Conservation (phyloP, 2,113 vertebrate genomes). For the Xenotilapia leptura region DNA sequence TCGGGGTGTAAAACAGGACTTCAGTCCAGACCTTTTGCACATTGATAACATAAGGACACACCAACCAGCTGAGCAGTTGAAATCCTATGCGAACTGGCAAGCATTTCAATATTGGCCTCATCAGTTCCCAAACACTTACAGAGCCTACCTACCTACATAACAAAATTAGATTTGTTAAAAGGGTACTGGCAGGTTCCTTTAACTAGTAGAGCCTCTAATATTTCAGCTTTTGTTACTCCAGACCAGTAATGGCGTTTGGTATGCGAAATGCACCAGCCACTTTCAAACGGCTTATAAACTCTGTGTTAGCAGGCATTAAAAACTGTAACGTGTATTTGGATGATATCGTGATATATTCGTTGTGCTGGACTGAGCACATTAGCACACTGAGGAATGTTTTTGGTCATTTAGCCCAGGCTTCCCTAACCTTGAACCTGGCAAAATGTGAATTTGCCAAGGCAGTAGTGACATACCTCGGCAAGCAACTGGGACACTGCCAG, state of each 20-base stretch:
- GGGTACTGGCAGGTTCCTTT: background rate
- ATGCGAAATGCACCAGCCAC: background rate
- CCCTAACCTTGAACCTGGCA: rapidly evolving
- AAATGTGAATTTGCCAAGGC: background rate
- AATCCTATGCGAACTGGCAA: rapidly evolving
- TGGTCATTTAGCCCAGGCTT: background rate
- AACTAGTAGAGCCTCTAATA: background rate
- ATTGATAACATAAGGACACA: background rate
- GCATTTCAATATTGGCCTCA: background rate
- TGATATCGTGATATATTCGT: background rate
- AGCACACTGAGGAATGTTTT: background rate
- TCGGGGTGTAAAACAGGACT: rapidly evolving
- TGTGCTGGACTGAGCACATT: background rate
- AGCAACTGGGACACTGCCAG: background rate
- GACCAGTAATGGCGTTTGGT: background rate
- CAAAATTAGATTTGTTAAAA: background rate
- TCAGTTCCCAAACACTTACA: background rate
- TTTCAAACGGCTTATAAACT: background rate
- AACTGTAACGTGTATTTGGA: background rate
- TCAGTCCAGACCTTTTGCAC: background rate
- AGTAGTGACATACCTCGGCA: rapidly evolving
- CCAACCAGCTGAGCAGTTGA: background rate
- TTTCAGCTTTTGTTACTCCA: background rate
- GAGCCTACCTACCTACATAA: background rate
- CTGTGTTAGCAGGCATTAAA: background rate